These are phyloP conservation scores for Rhabdornis inornatus DNA, from an alignment of 2,113 vertebrate species.

Conservation along the genomic window DNA sequence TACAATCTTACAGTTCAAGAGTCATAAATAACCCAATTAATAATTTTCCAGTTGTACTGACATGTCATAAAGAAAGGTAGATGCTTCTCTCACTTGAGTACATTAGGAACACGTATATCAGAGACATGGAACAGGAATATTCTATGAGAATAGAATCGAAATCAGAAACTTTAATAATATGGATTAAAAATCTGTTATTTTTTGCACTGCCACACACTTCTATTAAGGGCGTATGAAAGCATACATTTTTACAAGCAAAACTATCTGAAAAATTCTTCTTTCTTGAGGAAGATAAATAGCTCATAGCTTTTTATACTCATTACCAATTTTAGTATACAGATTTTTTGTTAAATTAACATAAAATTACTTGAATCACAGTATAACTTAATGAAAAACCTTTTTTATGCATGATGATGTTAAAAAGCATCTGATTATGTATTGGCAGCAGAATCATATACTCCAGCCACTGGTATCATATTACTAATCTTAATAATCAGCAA, in stretches of 20 bases:
- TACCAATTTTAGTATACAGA: neutral
- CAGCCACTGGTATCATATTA: neutral
- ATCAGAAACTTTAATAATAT: neutral
- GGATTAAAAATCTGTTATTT: neutral
- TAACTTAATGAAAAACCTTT: neutral
- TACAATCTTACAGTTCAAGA: neutral
- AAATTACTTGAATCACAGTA: neutral
- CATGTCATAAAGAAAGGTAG: neutral
- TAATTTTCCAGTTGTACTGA: neutral
- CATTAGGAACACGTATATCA: neutral
- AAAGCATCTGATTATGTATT: neutral
- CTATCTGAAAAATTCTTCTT: neutral
- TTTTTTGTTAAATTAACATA: neutral
- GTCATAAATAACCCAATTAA: neutral
- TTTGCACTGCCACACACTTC: neutral
- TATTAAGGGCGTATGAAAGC: neutral
- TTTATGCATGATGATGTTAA: neutral
- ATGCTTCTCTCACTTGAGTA: neutral
- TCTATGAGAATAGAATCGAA: neutral
- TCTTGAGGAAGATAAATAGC: neutral
- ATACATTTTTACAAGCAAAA: neutral
- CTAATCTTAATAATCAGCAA: slow-evolving; percentile 30
- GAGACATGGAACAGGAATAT: neutral
- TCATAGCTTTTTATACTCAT: neutral
- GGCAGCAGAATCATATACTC: neutral